Conservation (phyloP, 35 echinoderm and acorn worm species). For the Apostichopus japonicus region DNA sequence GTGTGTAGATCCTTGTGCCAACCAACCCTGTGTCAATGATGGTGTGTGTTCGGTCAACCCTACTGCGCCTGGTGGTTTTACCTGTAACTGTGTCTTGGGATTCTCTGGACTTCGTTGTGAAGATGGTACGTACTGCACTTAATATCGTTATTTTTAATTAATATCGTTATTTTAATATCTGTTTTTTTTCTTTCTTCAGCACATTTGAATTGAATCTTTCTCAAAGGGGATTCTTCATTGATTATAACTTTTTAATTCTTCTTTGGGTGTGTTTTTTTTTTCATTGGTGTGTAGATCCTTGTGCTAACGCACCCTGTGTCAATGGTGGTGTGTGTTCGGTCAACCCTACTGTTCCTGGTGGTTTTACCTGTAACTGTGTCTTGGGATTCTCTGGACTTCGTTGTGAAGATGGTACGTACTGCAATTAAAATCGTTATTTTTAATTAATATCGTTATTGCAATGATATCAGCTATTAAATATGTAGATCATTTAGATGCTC, state of each 20-base stretch:
- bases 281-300: background rate
- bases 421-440: background rate
- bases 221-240: no score
- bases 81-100: background rate
- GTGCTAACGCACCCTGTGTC: background rate
- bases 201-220: no score
- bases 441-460: no score
- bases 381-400: background rate
- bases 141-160: background rate
- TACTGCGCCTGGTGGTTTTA: background rate
- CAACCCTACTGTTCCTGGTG: background rate
- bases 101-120: constrained; percentile 1
- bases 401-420: background rate
- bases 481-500: no score
- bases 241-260: no score
- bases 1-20: background rate
- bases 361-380: background rate
- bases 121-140: background rate
- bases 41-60: background rate
- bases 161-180: no score
- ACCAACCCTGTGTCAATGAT: background rate
- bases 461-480: background rate
- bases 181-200: no score
- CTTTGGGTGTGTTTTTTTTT: no score
- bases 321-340: background rate